A percentile compares a stretch with the other conserved stretches of the same genome.
Evolutionary conservation across 1,140 invertebrate genomes (phyloP).

Genomic region (Oryzaephilus surinamensis): DNA sequence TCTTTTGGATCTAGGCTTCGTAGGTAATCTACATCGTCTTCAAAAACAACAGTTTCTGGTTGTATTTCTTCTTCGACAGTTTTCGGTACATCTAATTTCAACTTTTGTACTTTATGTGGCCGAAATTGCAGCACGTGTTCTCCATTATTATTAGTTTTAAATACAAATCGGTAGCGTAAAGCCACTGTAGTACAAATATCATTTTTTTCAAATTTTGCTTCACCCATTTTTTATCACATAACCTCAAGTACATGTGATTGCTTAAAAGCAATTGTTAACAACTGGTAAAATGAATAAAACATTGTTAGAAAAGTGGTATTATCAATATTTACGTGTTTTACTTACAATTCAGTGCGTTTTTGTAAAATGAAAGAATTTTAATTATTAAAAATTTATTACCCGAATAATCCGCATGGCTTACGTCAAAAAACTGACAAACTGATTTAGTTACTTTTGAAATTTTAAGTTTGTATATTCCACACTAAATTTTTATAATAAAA

Average conservation of each 20-base stretch:
- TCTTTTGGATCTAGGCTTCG: conserved; percentile 88
- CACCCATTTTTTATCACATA: conserved; percentile 27
- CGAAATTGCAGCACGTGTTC: conserved; percentile 23
- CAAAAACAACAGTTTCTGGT: conserved; percentile 49
- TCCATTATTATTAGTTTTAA: conserved; percentile 20
- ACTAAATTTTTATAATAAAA: too few species aligned
- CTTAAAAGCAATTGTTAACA: too few species aligned
- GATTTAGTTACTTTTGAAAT: conserved; percentile 5
- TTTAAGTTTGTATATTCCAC: conserved; percentile 8
- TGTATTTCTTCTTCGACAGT: conserved; percentile 40
- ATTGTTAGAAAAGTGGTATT: too few species aligned
- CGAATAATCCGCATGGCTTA: conserved; percentile 16
- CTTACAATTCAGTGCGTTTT: too few species aligned
- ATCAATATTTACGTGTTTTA: too few species aligned
- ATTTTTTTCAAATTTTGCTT: conserved; percentile 19
- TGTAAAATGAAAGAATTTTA: too few species aligned
- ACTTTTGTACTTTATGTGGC: conserved; percentile 23
- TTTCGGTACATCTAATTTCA: conserved; percentile 21
- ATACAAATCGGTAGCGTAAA: conserved; percentile 31
- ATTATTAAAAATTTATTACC: background rate
- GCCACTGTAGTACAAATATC: conserved; percentile 25
- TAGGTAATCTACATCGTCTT: conserved; percentile 77
- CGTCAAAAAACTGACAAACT: conserved; percentile 18
- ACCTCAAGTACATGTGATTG: conserved; percentile 11
- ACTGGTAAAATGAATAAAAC: too few species aligned